These are phyloP conservation scores for Atrina japonica DNA, from an alignment of 2,888 invertebrate species.

Conservation along the genomic window DNA sequence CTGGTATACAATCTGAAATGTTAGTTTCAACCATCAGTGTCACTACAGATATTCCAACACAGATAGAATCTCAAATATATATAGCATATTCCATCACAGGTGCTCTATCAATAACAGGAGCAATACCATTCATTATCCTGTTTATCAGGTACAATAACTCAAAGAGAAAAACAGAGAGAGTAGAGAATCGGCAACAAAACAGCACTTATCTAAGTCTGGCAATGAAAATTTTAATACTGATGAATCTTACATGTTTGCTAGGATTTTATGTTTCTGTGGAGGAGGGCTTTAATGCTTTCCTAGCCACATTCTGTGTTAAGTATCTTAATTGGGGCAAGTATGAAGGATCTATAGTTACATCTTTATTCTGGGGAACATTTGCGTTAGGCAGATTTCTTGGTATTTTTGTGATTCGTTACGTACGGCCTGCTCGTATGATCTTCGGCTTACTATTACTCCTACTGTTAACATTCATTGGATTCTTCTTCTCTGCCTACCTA, in stretches of 20 bases:
- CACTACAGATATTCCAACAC: too few species aligned
- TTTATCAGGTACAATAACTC: too few species aligned
- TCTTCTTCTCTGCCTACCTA: constrained; percentile 41
- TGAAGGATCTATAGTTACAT: constrained; percentile 26
- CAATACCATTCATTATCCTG: constrained; percentile 19
- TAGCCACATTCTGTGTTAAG: constrained; percentile 41
- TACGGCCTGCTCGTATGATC: constrained; percentile 41
- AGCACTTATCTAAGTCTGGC: not conserved
- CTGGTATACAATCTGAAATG: too few species aligned
- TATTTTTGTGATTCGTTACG: constrained; percentile 41
- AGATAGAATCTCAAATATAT: constrained; percentile 12
- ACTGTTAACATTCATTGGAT: constrained; percentile 22
- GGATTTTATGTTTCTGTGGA: constrained; percentile 32
- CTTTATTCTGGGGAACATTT: constrained; percentile 39
- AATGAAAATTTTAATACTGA: constrained; percentile 21
- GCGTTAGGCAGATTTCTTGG: constrained; percentile 35
- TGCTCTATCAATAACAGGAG: constrained; percentile 14
- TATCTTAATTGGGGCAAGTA: constrained; percentile 38
- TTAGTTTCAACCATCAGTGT: too few species aligned
- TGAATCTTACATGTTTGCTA: constrained; percentile 25
- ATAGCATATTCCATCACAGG: constrained; percentile 23
- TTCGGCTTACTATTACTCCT: constrained; percentile 28
- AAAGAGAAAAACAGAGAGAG: too few species aligned
- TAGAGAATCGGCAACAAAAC: not conserved
- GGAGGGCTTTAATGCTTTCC: constrained; percentile 29